These are phyloP conservation scores for Galerucella calmariensis DNA, from an alignment of 2,888 invertebrate species.

Conservation along the genomic window DNA sequence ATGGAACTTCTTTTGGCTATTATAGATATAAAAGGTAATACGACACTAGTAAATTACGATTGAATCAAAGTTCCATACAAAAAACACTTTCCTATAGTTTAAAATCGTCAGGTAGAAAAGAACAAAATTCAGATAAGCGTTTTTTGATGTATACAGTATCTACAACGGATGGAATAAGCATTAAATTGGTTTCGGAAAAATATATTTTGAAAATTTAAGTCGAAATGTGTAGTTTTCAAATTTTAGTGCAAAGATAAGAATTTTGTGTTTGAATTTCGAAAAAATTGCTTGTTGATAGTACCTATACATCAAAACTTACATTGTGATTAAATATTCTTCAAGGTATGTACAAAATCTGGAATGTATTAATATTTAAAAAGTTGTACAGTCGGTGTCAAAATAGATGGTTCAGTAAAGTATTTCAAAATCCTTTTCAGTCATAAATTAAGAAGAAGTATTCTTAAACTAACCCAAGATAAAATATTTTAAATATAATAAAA, in stretches of 20 bases:
- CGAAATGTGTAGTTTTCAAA: too few relatives aligned
- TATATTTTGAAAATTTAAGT: too few relatives aligned
- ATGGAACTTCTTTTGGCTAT: conserved; percentile 16
- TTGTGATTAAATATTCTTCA: conserved; percentile 7
- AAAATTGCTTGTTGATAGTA: neutral
- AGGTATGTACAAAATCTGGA: conserved; percentile 42
- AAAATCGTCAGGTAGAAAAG: conserved; percentile 9
- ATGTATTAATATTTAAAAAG: conserved; percentile 38
- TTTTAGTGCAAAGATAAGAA: too few relatives aligned
- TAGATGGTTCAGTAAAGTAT: too few relatives aligned
- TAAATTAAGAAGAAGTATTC: too few relatives aligned
- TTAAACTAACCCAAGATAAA: too few relatives aligned
- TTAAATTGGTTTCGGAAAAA: too few relatives aligned
- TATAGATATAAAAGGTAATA: conserved; percentile 22
- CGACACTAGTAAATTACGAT: conserved; percentile 9
- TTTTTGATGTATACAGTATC: neutral
- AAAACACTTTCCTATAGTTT: conserved; percentile 12
- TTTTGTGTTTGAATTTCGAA: neutral
- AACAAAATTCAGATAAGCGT: neutral
- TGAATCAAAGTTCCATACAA: conserved; percentile 17
- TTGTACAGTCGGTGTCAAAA: conserved; percentile 22
- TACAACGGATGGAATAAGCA: too few relatives aligned
- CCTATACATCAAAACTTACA: neutral
- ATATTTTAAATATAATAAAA: too few relatives aligned
- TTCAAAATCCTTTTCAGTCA: too few relatives aligned